Evolutionary conservation across 2,797 vertebrate species (phyloP).

Genomic region (Microctenopoma lineatum): DNA sequence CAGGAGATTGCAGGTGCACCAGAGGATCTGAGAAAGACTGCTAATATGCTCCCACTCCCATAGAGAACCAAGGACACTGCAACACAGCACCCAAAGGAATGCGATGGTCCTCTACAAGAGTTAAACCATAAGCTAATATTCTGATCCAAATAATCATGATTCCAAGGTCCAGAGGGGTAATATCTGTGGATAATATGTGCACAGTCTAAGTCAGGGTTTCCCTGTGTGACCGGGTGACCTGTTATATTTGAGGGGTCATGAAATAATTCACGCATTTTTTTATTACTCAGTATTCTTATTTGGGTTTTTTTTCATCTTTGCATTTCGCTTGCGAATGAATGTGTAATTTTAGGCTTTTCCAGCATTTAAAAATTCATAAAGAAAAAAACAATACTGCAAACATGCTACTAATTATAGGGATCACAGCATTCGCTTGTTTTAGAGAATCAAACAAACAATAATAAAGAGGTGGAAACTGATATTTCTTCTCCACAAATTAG

Average conservation of each 20-base stretch:
- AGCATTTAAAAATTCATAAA: background rate
- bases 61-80: conserved; percentile 86
- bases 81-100: conserved; percentile 58
- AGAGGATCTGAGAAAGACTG: conserved; percentile 85
- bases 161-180: conserved; percentile 23
- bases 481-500: conserved; percentile 5
- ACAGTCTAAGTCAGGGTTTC: background rate
- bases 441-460: background rate
- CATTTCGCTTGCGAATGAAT: background rate
- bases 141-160: conserved; percentile 18
- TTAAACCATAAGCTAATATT: conserved; percentile 29
- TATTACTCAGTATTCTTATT: background rate
- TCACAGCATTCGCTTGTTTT: background rate
- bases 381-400: background rate
- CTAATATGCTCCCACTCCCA: conserved; percentile 83
- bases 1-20: conserved; percentile 90
- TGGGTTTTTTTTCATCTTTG: background rate
- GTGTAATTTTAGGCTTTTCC: background rate
- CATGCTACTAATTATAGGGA: background rate
- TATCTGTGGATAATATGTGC: conserved; percentile 12
- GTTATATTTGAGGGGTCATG: background rate
- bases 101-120: conserved; percentile 37
- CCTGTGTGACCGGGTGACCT: background rate
- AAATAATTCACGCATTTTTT: background rate
- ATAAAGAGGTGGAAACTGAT: background rate